Conservation (phyloP, 1,140 invertebrate species). For the Drosophila erecta region DNA sequence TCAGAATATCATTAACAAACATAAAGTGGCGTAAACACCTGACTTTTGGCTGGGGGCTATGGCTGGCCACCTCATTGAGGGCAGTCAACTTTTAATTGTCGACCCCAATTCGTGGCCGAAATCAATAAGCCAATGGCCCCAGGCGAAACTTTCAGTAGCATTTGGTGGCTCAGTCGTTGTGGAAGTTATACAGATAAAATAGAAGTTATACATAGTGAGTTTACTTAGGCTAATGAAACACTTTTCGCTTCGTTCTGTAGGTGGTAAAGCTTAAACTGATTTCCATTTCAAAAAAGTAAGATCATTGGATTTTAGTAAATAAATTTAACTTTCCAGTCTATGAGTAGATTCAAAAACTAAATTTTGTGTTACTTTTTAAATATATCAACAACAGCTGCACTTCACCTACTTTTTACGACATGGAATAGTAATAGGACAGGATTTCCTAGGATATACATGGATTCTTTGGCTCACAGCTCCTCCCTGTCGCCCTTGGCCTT, state of each 20-base stretch:
- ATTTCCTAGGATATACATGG: constrained; percentile 10
- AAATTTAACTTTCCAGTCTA: too few species aligned
- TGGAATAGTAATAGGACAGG: not conserved
- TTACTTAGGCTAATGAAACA: constrained; percentile 36
- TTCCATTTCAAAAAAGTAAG: constrained; percentile 4
- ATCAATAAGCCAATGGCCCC: constrained; percentile 34
- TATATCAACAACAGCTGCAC: too few species aligned
- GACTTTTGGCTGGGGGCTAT: not conserved
- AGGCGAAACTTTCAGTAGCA: constrained; percentile 36
- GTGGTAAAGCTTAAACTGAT: not conserved
- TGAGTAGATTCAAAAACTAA: too few species aligned
- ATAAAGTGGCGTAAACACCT: constrained; percentile 1
- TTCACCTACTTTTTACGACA: not conserved
- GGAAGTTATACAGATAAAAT: constrained; percentile 40
- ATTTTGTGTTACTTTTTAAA: too few species aligned
- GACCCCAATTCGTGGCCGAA: constrained; percentile 32
- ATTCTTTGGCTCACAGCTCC: constrained; percentile 40
- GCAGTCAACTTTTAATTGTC: constrained; percentile 43
- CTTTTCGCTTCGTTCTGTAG: constrained; percentile 24
- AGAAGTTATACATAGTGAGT: constrained; percentile 36
- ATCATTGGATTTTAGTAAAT: too few species aligned
- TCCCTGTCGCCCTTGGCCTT: constrained; percentile 55
- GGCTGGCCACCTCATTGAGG: constrained; percentile 7
- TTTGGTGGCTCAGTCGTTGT: constrained; percentile 31
- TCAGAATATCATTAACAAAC: not conserved